phyloP scores from a whole-genome alignment of 1,140 invertebrate genomes.

The Eulimnadia texana region DNA sequence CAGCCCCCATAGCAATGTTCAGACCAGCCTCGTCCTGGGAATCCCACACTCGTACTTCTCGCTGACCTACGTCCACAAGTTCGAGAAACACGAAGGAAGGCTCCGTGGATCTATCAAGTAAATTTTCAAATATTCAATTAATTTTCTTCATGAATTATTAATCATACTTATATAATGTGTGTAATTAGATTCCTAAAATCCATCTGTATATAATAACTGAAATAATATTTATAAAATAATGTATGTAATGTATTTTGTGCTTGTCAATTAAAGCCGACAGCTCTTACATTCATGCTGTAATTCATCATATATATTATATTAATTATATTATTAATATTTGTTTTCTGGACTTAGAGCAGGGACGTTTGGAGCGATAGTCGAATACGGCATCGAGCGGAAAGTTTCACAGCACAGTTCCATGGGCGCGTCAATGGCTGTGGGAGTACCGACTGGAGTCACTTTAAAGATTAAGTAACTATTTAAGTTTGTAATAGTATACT shows the following conservation, averaged over 20 bases:
- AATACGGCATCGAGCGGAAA: constrained; percentile 86
- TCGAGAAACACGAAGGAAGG: constrained; percentile 59
- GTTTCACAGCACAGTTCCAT: constrained; percentile 78
- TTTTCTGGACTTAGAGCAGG: constrained; percentile 67
- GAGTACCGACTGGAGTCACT: constrained; percentile 69
- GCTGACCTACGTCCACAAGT: constrained; percentile 57
- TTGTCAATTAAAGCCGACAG: too few relatives aligned
- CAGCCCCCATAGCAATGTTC: constrained; percentile 44
- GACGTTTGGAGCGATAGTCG: constrained; percentile 67
- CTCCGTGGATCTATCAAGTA: constrained; percentile 62
- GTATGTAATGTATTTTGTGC: too few relatives aligned
- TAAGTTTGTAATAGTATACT: background rate
- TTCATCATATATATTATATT: too few relatives aligned
- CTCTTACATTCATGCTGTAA: too few relatives aligned
- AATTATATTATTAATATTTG: too few relatives aligned
- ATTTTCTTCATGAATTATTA: constrained; percentile 13
- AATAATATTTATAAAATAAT: too few relatives aligned
- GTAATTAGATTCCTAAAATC: too few relatives aligned
- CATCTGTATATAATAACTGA: too few relatives aligned
- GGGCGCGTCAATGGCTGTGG: constrained; percentile 65
- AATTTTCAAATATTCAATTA: constrained; percentile 22
- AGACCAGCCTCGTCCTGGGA: constrained; percentile 60
- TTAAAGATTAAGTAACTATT: constrained; percentile 62
- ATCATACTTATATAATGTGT: too few relatives aligned
- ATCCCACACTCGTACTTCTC: constrained; percentile 61